These are phyloP conservation scores for Nicator chloris DNA, from an alignment of 2,113 vertebrate genomes.

Conservation along the genomic window DNA sequence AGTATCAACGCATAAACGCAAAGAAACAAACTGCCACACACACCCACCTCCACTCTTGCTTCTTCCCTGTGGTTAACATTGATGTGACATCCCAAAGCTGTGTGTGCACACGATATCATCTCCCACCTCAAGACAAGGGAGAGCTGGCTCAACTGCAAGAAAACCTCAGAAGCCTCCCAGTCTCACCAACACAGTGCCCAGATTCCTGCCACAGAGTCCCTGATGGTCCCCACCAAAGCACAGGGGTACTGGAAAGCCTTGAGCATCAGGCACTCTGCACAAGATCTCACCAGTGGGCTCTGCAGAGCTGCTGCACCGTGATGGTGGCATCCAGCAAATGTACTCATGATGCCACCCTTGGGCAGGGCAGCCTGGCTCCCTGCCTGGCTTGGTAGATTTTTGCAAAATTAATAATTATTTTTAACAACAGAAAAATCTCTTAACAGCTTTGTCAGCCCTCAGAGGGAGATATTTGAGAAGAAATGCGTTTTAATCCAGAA, in stretches of 20 bases:
- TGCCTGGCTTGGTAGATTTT: neutral
- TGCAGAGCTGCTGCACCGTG: neutral
- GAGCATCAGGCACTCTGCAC: neutral
- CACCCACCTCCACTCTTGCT: neutral
- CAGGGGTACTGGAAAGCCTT: neutral
- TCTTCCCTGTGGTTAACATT: conserved; percentile 4
- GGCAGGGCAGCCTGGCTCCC: neutral
- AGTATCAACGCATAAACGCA: neutral
- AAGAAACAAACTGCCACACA: neutral
- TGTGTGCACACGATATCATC: neutral
- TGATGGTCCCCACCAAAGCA: neutral
- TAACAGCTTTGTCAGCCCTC: neutral
- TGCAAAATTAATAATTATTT: neutral
- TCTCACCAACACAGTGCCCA: neutral
- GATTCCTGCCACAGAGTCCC: neutral
- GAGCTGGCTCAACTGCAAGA: neutral
- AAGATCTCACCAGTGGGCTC: neutral
- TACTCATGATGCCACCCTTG: neutral
- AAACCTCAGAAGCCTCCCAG: neutral
- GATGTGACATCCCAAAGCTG: conserved; percentile 14
- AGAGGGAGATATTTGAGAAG: fast-evolving
- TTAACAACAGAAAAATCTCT: neutral
- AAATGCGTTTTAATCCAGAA: neutral
- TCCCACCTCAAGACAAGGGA: neutral
- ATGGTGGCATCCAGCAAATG: neutral